phyloP scores from a whole-genome alignment of 2,797 vertebrate species.

The Leucoraja ocellata region DNA sequence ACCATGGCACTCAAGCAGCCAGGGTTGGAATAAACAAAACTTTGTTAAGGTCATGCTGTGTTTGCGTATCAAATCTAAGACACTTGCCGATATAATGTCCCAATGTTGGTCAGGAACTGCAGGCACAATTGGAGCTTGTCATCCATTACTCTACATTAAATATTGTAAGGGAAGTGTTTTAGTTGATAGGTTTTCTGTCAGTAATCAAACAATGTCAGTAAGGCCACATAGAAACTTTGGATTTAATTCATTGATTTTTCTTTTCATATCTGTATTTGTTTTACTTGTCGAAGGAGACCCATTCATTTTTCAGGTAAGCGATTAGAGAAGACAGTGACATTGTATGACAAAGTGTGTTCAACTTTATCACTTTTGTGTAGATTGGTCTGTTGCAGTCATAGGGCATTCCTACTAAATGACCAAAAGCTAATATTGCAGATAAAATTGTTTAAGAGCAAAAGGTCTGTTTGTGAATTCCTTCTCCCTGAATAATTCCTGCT shows the following conservation, averaged over 20 bases:
- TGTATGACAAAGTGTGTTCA: slow-evolving; percentile 49
- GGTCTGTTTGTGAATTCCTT: not conserved
- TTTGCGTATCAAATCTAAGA: not conserved
- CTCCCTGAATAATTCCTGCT: not conserved
- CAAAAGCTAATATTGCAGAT: slow-evolving; percentile 24
- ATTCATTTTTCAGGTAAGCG: slow-evolving; percentile 17
- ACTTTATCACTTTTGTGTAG: not conserved
- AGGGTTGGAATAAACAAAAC: not conserved
- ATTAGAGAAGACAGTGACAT: slow-evolving; percentile 44
- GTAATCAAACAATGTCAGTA: not conserved
- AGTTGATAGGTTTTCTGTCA: not conserved
- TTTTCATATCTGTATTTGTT: not conserved
- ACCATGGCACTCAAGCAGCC: not conserved
- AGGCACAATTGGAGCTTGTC: not conserved
- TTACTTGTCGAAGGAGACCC: not conserved
- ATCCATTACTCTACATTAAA: not conserved
- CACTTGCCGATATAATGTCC: not conserved
- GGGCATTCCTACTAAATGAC: not conserved
- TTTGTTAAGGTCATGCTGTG: not conserved
- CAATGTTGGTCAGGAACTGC: not conserved
- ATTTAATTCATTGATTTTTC: slow-evolving; percentile 30
- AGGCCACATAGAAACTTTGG: slow-evolving; percentile 11
- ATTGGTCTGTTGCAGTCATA: not conserved
- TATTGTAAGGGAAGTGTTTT: not conserved
- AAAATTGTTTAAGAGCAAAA: not conserved